Base-by-base conservation (phyloP, 2,797 vertebrate genomes). In the Molossus alvarezi region DNA sequence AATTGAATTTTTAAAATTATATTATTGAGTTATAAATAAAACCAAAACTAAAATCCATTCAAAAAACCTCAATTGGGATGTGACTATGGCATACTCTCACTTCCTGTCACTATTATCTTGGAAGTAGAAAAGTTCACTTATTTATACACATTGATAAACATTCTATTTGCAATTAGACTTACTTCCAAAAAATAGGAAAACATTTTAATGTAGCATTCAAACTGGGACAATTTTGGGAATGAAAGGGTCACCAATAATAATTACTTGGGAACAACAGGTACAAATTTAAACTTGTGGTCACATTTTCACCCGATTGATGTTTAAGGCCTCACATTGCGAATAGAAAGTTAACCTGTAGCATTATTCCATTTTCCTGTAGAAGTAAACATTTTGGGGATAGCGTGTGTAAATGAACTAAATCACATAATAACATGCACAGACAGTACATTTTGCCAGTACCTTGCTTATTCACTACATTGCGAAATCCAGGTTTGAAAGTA, bases 31-130 rank as follows among this genome's bases (percentile, higher is more conserved):
- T 71, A 1, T 33, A 77, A n/a, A 33, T 91, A 67, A 83, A 93
- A 86, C 27, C 80, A 79, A 93, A 86, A 77, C 17, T 62, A 37
- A 76, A 71, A 88, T 72, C 45, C 64, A 58, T 51, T 73, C 18
- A 17, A 37, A 71, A 65, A 48, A 0, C 14, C 14, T 90, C 9
- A 90, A 77, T 85, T 75, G 77, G 60, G 57, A 81, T 88, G 21
- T 84, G 76, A 76, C 33, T 80, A 79, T n/a, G 48, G 8, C 9
- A 65, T 21, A 29, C 2, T 51, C 4, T 60, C 4, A 58, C 41
- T 89, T 87, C 14, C 20, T 41, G 11, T 48, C 21, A 71, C 51
- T 72, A 37, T 64, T 37, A 45, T 20, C 21, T 77, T 55, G 6
- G 27, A 81, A 90, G 18, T 27, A 85, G 25, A 79, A 88, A 51